Base-by-base conservation (phyloP, 2,797 vertebrate species). In the Falco columbarius region DNA sequence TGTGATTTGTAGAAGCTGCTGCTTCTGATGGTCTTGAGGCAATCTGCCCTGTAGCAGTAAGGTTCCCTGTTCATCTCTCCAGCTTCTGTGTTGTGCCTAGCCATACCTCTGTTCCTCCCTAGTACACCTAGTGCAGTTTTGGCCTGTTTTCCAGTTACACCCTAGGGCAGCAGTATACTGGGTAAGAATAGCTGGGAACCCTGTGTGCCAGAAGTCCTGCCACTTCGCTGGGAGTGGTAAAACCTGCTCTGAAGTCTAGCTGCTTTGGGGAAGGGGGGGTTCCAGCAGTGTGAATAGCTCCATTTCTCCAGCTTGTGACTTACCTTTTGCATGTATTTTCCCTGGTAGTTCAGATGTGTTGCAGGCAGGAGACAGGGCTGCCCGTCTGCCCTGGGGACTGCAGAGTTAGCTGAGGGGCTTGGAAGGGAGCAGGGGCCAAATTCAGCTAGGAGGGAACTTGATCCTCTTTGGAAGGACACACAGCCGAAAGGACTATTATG, bases 391-490 rank as follows among this genome's bases (percentile, higher is more conserved):
- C 56, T 21, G 49, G 36, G 68, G 18, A 27, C 15, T 2, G 12
- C 38, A 27, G 46, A 81, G 27, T 32, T 62, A 40, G 44, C 55
- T 68, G 67, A 62, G 61, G 80, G 74, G 34, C 58, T 93, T 89
- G 70, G 70, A 75, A 84, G n/a, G 62, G 62, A 86, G 70, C 62
- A 82, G 59, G 59, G 72, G 77, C 59, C 62, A 79, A 62, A 94
- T 62, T 84, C 6, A 12, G 38, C 46, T 19, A 10, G 61, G 55
- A 81, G 51, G 51, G 47, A 96, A 92, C 59, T 51, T 0, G 30
- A 90, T 95, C 77, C 68, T 56, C 44, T 89, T 72, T 95, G 93
- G 90, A 93, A 96, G 70, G 92, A 46, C 92, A 32, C 15, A 1
- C 7, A 17, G 58, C 38, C 86, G 70, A 84, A 89, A 92, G 77